Conservation (phyloP, 2,113 vertebrate species). For the Myrmophylax atrothorax region DNA sequence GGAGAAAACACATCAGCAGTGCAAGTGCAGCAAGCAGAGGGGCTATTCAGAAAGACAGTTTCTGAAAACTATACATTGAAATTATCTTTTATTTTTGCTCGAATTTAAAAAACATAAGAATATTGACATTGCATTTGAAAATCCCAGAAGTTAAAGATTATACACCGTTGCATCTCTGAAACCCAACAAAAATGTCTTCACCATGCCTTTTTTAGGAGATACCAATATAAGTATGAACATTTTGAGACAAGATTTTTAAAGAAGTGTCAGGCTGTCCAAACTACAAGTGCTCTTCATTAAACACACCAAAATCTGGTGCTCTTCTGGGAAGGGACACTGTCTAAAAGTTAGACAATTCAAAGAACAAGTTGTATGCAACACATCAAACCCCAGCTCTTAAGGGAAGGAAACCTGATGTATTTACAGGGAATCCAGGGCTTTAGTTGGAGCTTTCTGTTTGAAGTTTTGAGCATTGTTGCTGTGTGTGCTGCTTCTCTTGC, state of each 20-base stretch:
- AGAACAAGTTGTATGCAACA: background rate
- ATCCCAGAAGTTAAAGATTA: conserved; percentile 56
- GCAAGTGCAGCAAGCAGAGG: conserved; percentile 18
- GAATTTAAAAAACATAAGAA: conserved; percentile 72
- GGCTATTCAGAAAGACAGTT: conserved; percentile 60
- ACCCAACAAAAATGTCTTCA: conserved; percentile 22
- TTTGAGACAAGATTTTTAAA: conserved; percentile 26
- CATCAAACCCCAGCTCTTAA: background rate
- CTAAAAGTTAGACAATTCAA: conserved; percentile 22
- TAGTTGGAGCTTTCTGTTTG: background rate
- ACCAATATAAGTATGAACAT: conserved; percentile 27
- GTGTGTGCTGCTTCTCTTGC: background rate
- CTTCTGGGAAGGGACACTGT: background rate
- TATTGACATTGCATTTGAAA: conserved; percentile 74
- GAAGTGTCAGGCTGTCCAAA: conserved; percentile 1
- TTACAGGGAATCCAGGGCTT: background rate
- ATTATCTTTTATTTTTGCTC: conserved; percentile 75
- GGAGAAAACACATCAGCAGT: background rate
- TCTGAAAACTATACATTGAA: conserved; percentile 67
- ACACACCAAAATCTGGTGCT: conserved; percentile 39
- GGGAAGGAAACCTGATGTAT: background rate
- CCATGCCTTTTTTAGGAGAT: background rate
- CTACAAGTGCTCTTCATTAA: conserved; percentile 43
- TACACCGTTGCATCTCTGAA: conserved; percentile 63
- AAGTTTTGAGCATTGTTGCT: background rate